Conservation (phyloP, 2,113 vertebrate genomes). For the Amblyornis subalaris region DNA sequence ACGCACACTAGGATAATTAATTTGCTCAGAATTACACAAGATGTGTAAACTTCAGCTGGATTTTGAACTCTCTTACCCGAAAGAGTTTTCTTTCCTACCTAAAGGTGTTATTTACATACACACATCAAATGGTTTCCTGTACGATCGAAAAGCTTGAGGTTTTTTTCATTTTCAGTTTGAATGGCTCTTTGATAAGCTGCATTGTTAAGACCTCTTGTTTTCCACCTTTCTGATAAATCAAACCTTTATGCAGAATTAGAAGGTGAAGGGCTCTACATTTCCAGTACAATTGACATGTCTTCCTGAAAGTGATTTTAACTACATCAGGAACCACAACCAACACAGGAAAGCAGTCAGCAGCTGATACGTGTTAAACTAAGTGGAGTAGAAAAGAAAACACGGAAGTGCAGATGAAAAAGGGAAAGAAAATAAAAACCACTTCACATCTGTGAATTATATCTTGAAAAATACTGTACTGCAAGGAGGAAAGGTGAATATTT, state of each 20-base stretch:
- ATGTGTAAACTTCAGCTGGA: not conserved
- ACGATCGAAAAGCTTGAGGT: not conserved
- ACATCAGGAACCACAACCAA: not conserved
- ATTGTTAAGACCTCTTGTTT: conserved; percentile 66
- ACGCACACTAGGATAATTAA: not conserved
- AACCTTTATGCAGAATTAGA: conserved; percentile 47
- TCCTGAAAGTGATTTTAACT: not conserved
- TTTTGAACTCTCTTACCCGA: not conserved
- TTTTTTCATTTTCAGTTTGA: not conserved
- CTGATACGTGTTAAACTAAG: not conserved
- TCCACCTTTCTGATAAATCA: conserved; percentile 51
- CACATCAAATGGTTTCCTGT: not conserved
- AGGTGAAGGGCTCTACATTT: conserved; percentile 4
- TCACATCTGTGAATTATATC: not conserved
- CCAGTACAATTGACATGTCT: not conserved
- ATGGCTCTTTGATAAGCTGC: conserved; percentile 51
- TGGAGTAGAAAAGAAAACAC: not conserved
- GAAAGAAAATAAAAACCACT: not conserved
- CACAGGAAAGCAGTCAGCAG: not conserved
- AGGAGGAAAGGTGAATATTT: not conserved
- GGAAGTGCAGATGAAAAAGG: not conserved
- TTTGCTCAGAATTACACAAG: not conserved
- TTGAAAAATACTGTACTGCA: not conserved
- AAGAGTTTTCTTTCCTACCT: not conserved
- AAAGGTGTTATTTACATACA: not conserved